A percentile compares a stretch with the other conserved stretches of the same genome.
These are phyloP conservation scores for Cossypha heuglini DNA, from an alignment of 2,797 vertebrate species.

Conservation along the genomic window DNA sequence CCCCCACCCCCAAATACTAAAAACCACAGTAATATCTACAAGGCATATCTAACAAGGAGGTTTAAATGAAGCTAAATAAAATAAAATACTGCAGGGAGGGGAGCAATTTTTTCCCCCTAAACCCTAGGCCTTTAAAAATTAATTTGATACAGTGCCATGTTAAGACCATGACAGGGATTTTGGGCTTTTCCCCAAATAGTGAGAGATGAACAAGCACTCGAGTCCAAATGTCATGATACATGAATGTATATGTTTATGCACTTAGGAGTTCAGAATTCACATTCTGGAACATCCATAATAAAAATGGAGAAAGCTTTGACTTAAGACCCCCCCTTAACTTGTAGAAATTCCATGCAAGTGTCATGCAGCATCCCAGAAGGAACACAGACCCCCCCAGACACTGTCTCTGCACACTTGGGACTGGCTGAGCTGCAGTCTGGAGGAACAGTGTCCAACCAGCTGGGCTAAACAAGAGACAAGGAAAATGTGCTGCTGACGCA, in stretches of 20 bases:
- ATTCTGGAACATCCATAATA: not conserved
- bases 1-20: not conserved
- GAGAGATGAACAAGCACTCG: constrained; percentile 17
- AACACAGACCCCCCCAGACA: not conserved
- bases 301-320: not conserved
- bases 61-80: not conserved
- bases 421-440: not conserved
- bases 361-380: constrained; percentile 42
- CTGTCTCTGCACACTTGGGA: not conserved
- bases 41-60: not conserved
- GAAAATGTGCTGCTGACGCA: not conserved
- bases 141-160: not conserved
- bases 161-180: not conserved
- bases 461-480: not conserved
- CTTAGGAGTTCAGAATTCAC: not conserved
- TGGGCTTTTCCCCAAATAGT: constrained; percentile 6
- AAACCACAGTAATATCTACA: not conserved
- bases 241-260: not conserved
- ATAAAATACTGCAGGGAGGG: not conserved
- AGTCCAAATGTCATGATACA: not conserved
- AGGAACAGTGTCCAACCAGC: not conserved
- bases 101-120: not conserved
- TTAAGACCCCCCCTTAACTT: not conserved
- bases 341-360: not conserved
- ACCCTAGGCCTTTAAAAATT: not conserved